Evolutionary conservation across 2,888 invertebrate species (phyloP), one percentile per base, ranked within the genome.

Genomic region (Conus canariensis): DNA sequence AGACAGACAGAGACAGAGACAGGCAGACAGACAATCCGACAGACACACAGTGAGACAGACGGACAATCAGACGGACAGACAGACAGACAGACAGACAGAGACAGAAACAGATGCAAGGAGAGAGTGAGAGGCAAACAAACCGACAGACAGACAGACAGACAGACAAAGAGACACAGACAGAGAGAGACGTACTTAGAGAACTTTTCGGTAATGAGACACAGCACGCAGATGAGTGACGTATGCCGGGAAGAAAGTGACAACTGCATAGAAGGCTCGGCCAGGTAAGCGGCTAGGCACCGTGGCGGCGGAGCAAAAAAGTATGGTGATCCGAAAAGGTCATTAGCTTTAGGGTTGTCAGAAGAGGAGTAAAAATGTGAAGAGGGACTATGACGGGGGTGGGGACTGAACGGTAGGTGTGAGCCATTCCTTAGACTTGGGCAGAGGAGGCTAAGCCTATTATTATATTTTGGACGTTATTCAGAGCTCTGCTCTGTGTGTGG

Each of bases 31-130:
- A 82, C 56, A 67, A 56, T 45, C 56, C 8, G 80, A 82, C 67
- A 82, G 82, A 82, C 64, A 82, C 64, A 80, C 64, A 88, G 88
- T 30, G 60, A 82, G 88, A 82, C 25, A 82, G 82, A 82, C 64
- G 45, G 82, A 88, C 64, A 82, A 82, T 25, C 30, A 64, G 82
- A 60, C 25, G 16, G 60, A 82, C 22, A 25, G 25, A 67, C 14
- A 83, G 82, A 67, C 5, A 60, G 60, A 60, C 8, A 60, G 64
- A 60, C 45, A 25, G 82, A 64, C 64, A 82, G 45, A 64, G 82
- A 82, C n/a, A 85, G 60, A 60, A 4, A 45, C 45, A 45, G 45
- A 45, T 45, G 45, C 45, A 45, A 45, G 60, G n/a, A 59, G 58
- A 83, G 14, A 83, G n/a, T 22, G n/a, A 83, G 83, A 45, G 58